A percentile compares a stretch with the other conserved stretches of the same genome.
Conservation (phyloP, 1,140 invertebrate species). For the Cyphomyrmex costatus region DNA sequence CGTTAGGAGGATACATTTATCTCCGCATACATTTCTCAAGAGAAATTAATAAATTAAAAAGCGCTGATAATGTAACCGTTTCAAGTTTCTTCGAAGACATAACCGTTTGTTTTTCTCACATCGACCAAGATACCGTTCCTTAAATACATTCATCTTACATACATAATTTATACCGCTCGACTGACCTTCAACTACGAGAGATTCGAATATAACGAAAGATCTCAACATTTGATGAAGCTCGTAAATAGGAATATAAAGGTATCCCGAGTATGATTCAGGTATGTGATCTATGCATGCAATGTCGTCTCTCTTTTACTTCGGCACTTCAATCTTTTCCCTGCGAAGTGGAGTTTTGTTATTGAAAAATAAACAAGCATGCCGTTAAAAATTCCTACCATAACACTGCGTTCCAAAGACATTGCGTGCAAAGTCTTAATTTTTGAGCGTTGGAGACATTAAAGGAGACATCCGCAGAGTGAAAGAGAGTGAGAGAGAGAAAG, state of each 20-base stretch:
- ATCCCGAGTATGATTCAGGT: constrained; percentile 3
- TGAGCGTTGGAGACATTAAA: constrained; percentile 9
- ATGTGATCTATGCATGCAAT: not conserved
- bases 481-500: not conserved
- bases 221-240: not conserved
- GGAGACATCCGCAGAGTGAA: not conserved
- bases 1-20: not conserved
- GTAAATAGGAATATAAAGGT: not conserved
- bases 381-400: constrained; percentile 10
- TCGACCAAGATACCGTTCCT: not conserved
- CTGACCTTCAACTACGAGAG: not conserved
- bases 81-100: not conserved
- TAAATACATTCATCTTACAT: constrained; percentile 12
- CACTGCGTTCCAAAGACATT: constrained; percentile 23
- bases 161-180: not conserved
- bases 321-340: not conserved
- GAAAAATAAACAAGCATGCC: not conserved
- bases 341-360: constrained; percentile 7
- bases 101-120: not conserved
- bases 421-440: constrained; percentile 5
- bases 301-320: constrained; percentile 11
- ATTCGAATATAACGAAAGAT: not conserved
- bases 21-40: not conserved
- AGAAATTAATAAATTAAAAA: not conserved
- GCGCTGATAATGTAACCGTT: not conserved